Conservation (phyloP, 2,888 invertebrate genomes). For the Allophyes oxyacanthae region DNA sequence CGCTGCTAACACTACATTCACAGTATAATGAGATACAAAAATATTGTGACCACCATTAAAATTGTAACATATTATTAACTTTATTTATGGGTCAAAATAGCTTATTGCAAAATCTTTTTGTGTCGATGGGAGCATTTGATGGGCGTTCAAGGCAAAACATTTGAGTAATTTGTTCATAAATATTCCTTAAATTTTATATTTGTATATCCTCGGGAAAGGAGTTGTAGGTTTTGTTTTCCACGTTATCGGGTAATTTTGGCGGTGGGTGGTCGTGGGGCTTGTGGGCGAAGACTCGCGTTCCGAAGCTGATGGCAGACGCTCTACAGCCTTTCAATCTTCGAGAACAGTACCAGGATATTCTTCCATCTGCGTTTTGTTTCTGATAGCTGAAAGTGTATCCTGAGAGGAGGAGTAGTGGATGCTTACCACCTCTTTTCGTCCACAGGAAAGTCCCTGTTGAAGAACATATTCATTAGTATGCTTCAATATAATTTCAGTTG, state of each 20-base stretch:
- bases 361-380: conserved; percentile 81
- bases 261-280: conserved; percentile 80
- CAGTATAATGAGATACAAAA: conserved; percentile 38
- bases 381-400: conserved; percentile 85
- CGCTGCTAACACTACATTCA: conserved; percentile 13
- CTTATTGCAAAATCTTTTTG: conserved; percentile 7
- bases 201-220: conserved; percentile 25
- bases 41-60: conserved; percentile 36
- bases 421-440: conserved; percentile 83
- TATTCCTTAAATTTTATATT: conserved; percentile 9
- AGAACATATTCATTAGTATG: conserved; percentile 30
- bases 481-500: conserved; percentile 5
- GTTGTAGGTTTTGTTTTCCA: conserved; percentile 20
- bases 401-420: conserved; percentile 77
- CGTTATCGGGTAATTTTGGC: conserved; percentile 66
- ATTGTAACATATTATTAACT: background rate
- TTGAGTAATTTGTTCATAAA: conserved; percentile 2
- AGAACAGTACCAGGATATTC: conserved; percentile 85
- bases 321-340: conserved; percentile 81
- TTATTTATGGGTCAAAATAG: background rate
- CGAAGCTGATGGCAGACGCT: conserved; percentile 79
- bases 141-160: conserved; percentile 23
- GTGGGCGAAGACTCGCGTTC: conserved; percentile 65
- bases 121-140: conserved; percentile 1
- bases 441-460: conserved; percentile 78